phyloP scores from a whole-genome alignment of 53 echinoderm and acorn worm genomes.

The Zoroaster sp. region DNA sequence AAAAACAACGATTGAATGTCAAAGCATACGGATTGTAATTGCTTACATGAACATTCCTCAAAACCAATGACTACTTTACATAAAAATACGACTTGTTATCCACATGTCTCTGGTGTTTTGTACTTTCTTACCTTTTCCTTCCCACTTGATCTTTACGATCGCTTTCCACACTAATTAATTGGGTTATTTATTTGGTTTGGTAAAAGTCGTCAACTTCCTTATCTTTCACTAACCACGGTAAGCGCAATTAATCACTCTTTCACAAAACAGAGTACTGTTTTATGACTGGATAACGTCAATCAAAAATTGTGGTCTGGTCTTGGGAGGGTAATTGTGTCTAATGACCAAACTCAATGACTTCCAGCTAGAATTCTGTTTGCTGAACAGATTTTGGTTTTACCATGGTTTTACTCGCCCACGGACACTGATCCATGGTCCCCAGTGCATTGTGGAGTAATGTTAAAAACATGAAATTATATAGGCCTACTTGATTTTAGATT shows the following conservation, averaged over 20 bases:
- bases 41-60: slow-evolving; percentile 52
- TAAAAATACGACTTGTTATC: background rate
- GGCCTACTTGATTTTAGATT: too few species aligned
- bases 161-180: background rate
- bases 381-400: background rate
- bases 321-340: background rate
- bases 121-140: background rate
- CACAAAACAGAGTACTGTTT: background rate
- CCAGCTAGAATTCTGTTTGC: background rate
- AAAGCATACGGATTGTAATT: background rate
- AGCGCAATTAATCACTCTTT: background rate
- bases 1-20: slow-evolving; percentile 52
- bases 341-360: slow-evolving; percentile 20
- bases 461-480: too few species aligned
- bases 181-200: slow-evolving; percentile 35
- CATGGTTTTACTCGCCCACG: too few species aligned
- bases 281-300: background rate
- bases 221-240: slow-evolving; percentile 14
- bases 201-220: background rate
- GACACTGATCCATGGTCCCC: background rate
- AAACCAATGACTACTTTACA: background rate
- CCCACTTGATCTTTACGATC: background rate
- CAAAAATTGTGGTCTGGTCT: background rate
- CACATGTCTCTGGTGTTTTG: too few species aligned
- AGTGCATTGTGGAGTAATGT: background rate